Conservation (phyloP, 2,113 vertebrate species). For the Eulemur macaco region DNA sequence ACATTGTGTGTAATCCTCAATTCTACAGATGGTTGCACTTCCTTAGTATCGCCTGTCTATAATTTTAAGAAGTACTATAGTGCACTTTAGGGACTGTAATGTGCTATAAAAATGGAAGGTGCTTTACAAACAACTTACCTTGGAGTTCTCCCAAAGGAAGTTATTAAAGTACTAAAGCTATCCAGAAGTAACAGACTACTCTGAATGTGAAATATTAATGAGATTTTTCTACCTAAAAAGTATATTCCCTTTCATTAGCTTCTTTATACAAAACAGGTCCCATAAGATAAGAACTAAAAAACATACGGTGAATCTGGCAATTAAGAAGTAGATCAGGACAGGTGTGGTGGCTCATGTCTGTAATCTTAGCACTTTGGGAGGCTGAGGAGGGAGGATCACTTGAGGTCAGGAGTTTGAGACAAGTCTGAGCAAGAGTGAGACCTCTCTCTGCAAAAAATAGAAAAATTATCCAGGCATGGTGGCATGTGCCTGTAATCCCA, state of each 20-base stretch:
- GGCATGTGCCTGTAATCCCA: too few relatives aligned
- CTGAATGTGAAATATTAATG: slow-evolving; percentile 45
- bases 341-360: too few relatives aligned
- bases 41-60: slow-evolving; percentile 42
- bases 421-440: too few relatives aligned
- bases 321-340: neutral
- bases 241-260: slow-evolving; percentile 22
- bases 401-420: too few relatives aligned
- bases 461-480: too few relatives aligned
- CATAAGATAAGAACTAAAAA: slow-evolving; percentile 37
- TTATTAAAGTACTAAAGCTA: slow-evolving; percentile 59
- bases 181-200: slow-evolving; percentile 12
- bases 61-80: slow-evolving; percentile 46
- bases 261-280: slow-evolving; percentile 12
- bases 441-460: too few relatives aligned
- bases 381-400: too few relatives aligned
- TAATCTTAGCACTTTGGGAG: too few relatives aligned
- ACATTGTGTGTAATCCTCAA: slow-evolving; percentile 34
- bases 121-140: slow-evolving; percentile 55
- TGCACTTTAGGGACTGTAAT: slow-evolving; percentile 12
- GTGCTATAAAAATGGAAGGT: slow-evolving; percentile 43
- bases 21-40: slow-evolving; percentile 59
- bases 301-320: neutral
- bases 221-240: slow-evolving; percentile 45
- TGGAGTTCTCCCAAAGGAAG: slow-evolving; percentile 35